Conservation (phyloP, 2,888 invertebrate species). For the Rhingia campestris region DNA sequence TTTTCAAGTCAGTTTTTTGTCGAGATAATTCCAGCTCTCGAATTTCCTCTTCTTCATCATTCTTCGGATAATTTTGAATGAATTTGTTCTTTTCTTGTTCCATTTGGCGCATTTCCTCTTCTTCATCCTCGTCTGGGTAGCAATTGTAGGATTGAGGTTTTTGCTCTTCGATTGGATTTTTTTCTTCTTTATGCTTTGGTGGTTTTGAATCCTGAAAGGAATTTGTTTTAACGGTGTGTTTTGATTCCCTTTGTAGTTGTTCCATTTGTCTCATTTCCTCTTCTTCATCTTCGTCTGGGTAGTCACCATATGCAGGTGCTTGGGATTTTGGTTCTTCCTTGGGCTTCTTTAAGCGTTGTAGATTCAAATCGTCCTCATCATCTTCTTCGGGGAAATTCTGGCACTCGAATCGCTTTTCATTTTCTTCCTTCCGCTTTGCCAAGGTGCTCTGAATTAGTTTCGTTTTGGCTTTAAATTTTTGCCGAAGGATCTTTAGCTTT, state of each 20-base stretch:
- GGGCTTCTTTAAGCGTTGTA: conserved; percentile 77
- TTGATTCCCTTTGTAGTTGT: background rate
- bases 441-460: conserved; percentile 81
- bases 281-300: conserved; percentile 77
- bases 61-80: conserved; percentile 24
- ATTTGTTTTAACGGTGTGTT: too few relatives aligned
- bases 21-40: conserved; percentile 29
- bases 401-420: conserved; percentile 60
- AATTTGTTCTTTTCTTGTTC: background rate
- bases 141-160: background rate
- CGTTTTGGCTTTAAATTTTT: conserved; percentile 85
- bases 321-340: conserved; percentile 56
- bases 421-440: conserved; percentile 74
- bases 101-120: background rate
- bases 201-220: too few relatives aligned
- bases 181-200: too few relatives aligned
- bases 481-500: conserved; percentile 85
- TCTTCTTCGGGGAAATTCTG: conserved; percentile 46
- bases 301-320: conserved; percentile 45
- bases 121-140: conserved; percentile 29
- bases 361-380: conserved; percentile 34
- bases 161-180: background rate
- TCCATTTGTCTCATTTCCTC: conserved; percentile 78
- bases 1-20: conserved; percentile 15
- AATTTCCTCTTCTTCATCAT: conserved; percentile 50